Percentiles rank a stretch among this genome's conserved stretches.
Conservation (phyloP, 2,888 invertebrate species). For the Conus canariensis region DNA sequence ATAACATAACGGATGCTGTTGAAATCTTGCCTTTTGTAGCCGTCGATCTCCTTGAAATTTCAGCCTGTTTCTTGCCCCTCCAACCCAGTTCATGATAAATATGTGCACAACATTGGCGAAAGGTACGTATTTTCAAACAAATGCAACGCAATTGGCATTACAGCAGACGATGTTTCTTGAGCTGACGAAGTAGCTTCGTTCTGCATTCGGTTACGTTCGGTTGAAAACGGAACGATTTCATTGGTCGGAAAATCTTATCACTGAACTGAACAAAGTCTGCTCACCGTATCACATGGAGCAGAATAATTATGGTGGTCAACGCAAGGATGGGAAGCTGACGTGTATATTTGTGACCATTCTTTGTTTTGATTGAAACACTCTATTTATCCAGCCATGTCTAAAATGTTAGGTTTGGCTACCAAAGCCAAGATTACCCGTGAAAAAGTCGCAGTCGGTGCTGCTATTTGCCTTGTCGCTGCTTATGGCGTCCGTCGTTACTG, state of each 20-base stretch:
- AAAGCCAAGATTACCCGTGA: constrained; percentile 55
- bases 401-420: constrained; percentile 56
- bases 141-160: not conserved
- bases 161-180: constrained; percentile 34
- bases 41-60: constrained; percentile 62
- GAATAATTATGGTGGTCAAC: constrained; percentile 37
- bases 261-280: constrained; percentile 41
- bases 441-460: constrained; percentile 67
- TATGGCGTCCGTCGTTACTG: constrained; percentile 68
- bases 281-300: constrained; percentile 35
- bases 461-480: constrained; percentile 66
- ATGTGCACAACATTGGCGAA: not conserved
- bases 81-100: constrained; percentile 70
- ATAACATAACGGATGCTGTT: not conserved
- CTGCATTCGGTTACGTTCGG: not conserved
- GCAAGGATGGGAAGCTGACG: not conserved
- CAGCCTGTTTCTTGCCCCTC: constrained; percentile 68
- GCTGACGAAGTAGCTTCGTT: not conserved
- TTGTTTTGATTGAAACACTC: not conserved
- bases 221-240: constrained; percentile 34
- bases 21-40: constrained; percentile 59
- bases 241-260: constrained; percentile 24
- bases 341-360: not conserved
- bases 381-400: constrained; percentile 57
- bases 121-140: not conserved